Evolutionary conservation across 1,140 invertebrate species (phyloP).

Genomic region (Cryptotermes secundus): DNA sequence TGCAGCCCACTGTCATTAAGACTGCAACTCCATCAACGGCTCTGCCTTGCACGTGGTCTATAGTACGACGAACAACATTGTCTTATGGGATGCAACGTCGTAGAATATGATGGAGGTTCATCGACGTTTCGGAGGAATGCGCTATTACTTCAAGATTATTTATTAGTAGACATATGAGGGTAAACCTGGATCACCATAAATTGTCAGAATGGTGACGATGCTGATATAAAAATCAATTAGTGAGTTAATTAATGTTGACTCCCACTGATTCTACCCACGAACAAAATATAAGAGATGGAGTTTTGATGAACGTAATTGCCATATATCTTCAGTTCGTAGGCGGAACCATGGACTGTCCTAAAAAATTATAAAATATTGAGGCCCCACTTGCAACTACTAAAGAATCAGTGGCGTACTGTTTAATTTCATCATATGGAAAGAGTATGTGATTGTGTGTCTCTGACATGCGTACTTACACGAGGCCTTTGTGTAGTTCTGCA

Average conservation of each 20-base stretch:
- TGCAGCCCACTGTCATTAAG: too few relatives aligned
- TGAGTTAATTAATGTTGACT: neutral
- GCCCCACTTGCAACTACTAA: too few relatives aligned
- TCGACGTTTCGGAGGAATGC: too few relatives aligned
- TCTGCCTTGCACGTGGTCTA: too few relatives aligned
- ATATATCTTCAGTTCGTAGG: too few relatives aligned
- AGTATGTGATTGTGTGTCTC: neutral
- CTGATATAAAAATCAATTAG: neutral
- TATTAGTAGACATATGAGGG: neutral
- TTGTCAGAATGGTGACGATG: neutral
- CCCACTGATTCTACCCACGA: neutral
- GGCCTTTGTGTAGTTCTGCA: constrained; percentile 82
- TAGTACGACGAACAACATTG: too few relatives aligned
- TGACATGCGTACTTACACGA: constrained; percentile 64
- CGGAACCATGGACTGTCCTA: too few relatives aligned
- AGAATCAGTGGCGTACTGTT: too few relatives aligned
- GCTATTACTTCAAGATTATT: too few relatives aligned
- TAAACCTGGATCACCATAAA: neutral
- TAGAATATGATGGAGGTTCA: too few relatives aligned
- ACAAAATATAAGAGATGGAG: neutral
- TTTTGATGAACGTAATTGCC: neutral
- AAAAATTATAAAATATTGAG: neutral
- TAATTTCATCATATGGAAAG: neutral
- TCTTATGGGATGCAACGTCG: too few relatives aligned
- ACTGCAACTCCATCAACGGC: too few relatives aligned